Conservation (phyloP, 2,888 invertebrate genomes). For the Zootermopsis nevadensis region DNA sequence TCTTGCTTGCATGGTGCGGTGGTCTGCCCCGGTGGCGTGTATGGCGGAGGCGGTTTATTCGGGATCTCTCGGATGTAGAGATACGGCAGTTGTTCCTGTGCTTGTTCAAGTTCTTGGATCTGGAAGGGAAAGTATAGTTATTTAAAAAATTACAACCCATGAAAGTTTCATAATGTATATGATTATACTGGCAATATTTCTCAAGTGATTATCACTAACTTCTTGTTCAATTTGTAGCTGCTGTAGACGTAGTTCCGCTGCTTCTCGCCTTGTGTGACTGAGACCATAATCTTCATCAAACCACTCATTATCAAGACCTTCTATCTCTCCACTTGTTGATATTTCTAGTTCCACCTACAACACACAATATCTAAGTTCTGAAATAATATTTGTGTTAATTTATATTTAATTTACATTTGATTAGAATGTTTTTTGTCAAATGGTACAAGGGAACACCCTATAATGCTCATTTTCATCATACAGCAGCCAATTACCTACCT, state of each 20-base stretch:
- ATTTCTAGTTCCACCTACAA: constrained; percentile 47
- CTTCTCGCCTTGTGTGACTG: constrained; percentile 63
- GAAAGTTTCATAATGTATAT: no score
- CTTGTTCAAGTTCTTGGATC: constrained; percentile 64
- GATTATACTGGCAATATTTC: no score
- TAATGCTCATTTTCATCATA: no score
- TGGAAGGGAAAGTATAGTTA: constrained; percentile 56
- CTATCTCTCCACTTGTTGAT: constrained; percentile 39
- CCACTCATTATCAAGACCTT: constrained; percentile 56
- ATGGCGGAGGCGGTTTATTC: constrained; percentile 81
- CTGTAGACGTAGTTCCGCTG: constrained; percentile 71
- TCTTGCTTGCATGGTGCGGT: constrained; percentile 59
- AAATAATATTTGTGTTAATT: not conserved
- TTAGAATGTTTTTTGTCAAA: no score
- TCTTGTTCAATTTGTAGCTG: constrained; percentile 74
- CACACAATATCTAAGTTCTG: not conserved
- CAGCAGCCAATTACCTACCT: no score
- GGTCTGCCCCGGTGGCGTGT: constrained; percentile 70
- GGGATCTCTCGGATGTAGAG: constrained; percentile 75
- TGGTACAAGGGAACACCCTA: no score
- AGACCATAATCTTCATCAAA: constrained; percentile 61
- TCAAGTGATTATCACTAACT: constrained; percentile 60
- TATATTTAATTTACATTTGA: no score
- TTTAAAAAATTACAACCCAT: no score
- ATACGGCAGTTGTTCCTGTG: constrained; percentile 67